These are phyloP conservation scores for Pyxicephalus adspersus DNA, from an alignment of 2,113 vertebrate genomes.

Conservation along the genomic window DNA sequence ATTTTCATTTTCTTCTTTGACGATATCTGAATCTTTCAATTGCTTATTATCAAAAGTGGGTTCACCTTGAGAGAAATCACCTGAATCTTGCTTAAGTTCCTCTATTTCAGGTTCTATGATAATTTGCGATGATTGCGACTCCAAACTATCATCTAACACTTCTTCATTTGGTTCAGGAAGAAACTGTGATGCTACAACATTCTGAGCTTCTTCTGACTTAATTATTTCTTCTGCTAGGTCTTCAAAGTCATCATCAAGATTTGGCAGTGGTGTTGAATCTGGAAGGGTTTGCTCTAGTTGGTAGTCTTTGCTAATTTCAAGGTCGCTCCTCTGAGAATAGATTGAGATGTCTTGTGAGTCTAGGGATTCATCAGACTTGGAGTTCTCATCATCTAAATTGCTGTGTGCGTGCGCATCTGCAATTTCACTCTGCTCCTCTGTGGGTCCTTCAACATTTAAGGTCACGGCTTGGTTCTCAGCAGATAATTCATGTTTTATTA, in stretches of 20 bases:
- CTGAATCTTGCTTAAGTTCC: not conserved
- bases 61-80: constrained; percentile 57
- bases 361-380: constrained; percentile 25
- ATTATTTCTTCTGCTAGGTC: not conserved
- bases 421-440: not conserved
- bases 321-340: not conserved
- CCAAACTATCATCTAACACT: constrained; percentile 10
- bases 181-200: not conserved
- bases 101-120: not conserved
- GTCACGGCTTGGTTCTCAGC: not conserved
- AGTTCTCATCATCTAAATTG: not conserved
- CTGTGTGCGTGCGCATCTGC: not conserved
- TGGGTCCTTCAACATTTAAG: not conserved
- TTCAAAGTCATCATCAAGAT: constrained; percentile 54
- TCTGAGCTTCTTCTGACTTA: not conserved
- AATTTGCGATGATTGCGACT: constrained; percentile 18
- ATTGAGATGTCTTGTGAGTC: constrained; percentile 27
- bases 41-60: not conserved
- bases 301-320: rapidly evolving
- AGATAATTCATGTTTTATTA: not conserved
- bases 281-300: constrained; percentile 70
- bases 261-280: constrained; percentile 61
- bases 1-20: not conserved
- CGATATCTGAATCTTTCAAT: not conserved
- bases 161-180: not conserved